These are phyloP conservation scores for Meiosimyza platycephala DNA, from an alignment of 2,888 invertebrate species.

Conservation along the genomic window DNA sequence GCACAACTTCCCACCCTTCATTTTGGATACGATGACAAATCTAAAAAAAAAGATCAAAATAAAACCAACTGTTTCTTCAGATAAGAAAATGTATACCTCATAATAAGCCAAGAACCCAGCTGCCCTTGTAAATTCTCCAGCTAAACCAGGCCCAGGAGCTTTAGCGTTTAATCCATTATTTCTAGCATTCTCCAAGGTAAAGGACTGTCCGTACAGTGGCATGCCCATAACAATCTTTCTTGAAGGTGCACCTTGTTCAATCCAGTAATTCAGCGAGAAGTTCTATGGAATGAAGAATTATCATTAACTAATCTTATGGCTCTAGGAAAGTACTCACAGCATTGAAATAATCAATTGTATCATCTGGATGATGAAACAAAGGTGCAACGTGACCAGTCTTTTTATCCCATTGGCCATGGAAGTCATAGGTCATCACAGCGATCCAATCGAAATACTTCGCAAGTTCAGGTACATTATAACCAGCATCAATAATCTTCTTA, in stretches of 20 bases:
- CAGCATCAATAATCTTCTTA: conserved; percentile 87
- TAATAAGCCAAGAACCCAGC: conserved; percentile 90
- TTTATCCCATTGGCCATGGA: conserved; percentile 92
- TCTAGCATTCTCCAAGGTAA: conserved; percentile 74
- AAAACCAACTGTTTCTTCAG: background rate
- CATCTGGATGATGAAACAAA: conserved; percentile 83
- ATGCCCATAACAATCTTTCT: conserved; percentile 89
- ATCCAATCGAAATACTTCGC: conserved; percentile 87
- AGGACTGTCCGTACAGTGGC: conserved; percentile 90
- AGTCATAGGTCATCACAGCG: conserved; percentile 93
- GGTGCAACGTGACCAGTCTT: conserved; percentile 92
- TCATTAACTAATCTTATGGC: background rate
- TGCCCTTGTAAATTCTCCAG: conserved; percentile 87
- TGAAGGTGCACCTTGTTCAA: conserved; percentile 83
- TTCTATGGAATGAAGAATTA: conserved; percentile 70
- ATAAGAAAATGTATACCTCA: conserved; percentile 70
- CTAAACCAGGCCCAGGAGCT: conserved; percentile 81
- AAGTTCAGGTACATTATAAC: conserved; percentile 83
- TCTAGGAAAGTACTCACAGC: conserved; percentile 70
- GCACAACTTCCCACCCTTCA: conserved; percentile 83
- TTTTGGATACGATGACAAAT: conserved; percentile 81
- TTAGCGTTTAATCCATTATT: conserved; percentile 79
- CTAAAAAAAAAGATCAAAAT: background rate
- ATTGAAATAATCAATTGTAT: conserved; percentile 85
- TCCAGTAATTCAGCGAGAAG: conserved; percentile 90